phyloP scores from a whole-genome alignment of 2,113 vertebrate species.

The Geothlypis trichas region DNA sequence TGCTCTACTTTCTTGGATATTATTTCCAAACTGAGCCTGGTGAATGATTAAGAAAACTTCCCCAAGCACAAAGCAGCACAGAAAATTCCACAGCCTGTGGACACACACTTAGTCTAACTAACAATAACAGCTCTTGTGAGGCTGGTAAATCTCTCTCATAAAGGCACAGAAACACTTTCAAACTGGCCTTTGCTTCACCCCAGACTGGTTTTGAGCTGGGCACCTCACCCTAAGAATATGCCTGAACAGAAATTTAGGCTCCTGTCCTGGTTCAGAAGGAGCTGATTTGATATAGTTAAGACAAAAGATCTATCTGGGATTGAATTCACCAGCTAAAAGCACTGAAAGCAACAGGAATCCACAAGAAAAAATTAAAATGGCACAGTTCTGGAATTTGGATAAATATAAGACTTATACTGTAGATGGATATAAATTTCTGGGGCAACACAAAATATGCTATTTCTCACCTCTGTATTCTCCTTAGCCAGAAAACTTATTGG shows the following conservation, averaged over 20 bases:
- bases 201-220: not conserved
- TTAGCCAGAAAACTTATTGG: not conserved
- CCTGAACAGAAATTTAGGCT: not conserved
- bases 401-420: not conserved
- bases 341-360: not conserved
- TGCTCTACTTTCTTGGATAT: not conserved
- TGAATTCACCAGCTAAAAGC: conserved; percentile 5
- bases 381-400: not conserved
- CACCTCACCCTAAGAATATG: not conserved
- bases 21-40: not conserved
- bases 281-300: not conserved
- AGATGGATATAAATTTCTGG: conserved; percentile 12
- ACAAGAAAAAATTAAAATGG: not conserved
- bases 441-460: not conserved
- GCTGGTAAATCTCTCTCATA: not conserved
- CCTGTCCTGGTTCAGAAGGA: not conserved
- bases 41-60: not conserved
- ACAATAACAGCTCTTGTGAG: not conserved
- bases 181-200: not conserved
- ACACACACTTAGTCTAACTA: not conserved
- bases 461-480: not conserved
- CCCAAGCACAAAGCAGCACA: not conserved
- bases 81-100: not conserved
- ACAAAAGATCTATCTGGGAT: not conserved
- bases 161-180: not conserved